phyloP scores from a whole-genome alignment of 1,140 invertebrate species.

The Babylonia areolata region DNA sequence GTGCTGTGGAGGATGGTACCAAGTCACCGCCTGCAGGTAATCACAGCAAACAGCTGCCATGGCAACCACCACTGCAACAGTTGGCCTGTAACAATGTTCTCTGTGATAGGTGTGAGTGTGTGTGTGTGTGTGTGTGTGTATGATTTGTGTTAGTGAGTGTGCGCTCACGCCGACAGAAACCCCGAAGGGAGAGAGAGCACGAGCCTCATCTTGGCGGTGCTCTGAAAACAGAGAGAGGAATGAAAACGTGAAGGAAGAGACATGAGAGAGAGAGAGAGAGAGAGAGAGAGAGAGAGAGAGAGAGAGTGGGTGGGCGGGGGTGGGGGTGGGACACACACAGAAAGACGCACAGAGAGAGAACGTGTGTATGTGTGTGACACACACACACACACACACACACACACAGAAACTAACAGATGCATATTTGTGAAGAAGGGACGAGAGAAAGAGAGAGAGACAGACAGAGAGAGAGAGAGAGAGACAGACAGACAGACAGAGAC shows the following conservation, averaged over 20 bases:
- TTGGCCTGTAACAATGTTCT: not conserved
- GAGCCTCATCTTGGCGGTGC: no score
- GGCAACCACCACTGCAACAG: not conserved
- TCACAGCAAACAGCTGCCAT: not conserved
- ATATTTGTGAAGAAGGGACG: not conserved
- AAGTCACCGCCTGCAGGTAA: not conserved
- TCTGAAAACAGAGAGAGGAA: not conserved
- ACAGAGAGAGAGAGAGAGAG: not conserved
- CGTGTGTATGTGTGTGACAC: no score
- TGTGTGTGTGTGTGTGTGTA: not conserved
- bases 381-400: not conserved
- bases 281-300: constrained; percentile 16
- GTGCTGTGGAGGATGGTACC: no score
- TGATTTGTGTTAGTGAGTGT: not conserved
- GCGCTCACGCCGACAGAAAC: no score
- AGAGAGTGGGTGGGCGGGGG: not conserved
- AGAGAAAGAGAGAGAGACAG: not conserved
- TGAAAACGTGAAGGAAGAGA: no score
- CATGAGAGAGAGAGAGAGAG: not conserved
- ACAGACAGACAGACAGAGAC: not conserved
- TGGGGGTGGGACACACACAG: not conserved
- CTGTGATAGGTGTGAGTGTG: not conserved
- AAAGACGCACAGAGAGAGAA: not conserved
- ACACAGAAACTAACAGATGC: not conserved
- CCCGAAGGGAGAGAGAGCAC: not conserved